phyloP scores from a whole-genome alignment of 2,888 invertebrate species.

The Acleris cristana region DNA sequence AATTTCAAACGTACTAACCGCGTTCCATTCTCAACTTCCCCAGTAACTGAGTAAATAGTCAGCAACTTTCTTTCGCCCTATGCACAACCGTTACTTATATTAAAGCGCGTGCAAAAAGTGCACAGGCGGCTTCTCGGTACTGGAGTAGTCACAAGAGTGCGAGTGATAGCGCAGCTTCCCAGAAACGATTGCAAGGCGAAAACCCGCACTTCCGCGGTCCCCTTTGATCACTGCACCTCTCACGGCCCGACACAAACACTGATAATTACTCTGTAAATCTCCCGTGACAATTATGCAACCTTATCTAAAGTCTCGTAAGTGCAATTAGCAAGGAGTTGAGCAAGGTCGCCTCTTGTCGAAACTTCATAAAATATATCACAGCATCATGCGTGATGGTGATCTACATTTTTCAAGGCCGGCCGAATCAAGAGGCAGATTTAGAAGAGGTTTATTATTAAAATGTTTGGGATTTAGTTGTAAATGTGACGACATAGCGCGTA shows the following conservation, averaged over 20 bases:
- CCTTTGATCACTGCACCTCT: conserved; percentile 54
- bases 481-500: not conserved
- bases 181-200: conserved; percentile 67
- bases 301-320: conserved; percentile 24
- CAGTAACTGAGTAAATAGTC: conserved; percentile 34
- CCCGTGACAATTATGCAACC: conserved; percentile 28
- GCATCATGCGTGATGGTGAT: not conserved
- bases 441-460: not conserved
- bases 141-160: conserved; percentile 39
- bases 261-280: conserved; percentile 25
- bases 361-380: not conserved
- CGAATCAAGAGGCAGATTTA: not conserved
- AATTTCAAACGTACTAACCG: conserved; percentile 1
- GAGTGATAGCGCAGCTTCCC: conserved; percentile 61
- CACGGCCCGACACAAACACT: conserved; percentile 16
- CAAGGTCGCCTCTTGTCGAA: not conserved
- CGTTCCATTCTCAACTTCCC: not conserved
- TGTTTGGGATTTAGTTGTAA: not conserved
- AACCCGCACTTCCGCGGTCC: conserved; percentile 54
- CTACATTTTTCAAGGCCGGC: not conserved
- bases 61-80: conserved; percentile 16
- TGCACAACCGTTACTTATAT: conserved; percentile 37
- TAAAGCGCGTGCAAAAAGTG: conserved; percentile 53
- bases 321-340: conserved; percentile 20
- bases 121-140: conserved; percentile 57